Conservation (phyloP, 2,113 vertebrate genomes). For the Scomber japonicus region DNA sequence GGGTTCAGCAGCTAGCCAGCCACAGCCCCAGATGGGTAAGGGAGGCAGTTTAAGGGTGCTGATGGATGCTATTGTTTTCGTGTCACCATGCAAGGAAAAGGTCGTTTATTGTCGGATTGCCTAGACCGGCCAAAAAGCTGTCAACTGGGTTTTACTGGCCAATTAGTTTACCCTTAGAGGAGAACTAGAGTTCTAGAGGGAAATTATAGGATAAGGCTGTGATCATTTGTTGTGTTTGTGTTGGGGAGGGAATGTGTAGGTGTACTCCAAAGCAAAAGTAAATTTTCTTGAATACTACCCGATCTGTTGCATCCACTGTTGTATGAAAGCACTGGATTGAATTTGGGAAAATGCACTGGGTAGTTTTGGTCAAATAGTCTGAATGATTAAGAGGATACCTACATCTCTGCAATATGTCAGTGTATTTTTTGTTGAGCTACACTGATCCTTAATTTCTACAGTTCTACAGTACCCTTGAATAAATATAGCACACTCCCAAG, state of each 20-base stretch:
- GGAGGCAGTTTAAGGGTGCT: constrained; percentile 64
- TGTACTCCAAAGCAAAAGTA: constrained; percentile 35
- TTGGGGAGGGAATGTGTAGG: constrained; percentile 6
- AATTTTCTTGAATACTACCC: constrained; percentile 28
- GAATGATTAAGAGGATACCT: not conserved
- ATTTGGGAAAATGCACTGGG: not conserved
- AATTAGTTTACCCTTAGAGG: constrained; percentile 66
- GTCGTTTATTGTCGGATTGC: constrained; percentile 62
- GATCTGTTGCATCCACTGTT: not conserved
- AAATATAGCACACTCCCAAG: constrained; percentile 55
- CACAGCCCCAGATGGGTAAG: constrained; percentile 52
- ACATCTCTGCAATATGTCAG: not conserved
- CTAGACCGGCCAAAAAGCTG: constrained; percentile 56
- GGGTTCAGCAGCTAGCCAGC: constrained; percentile 51
- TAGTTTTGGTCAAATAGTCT: constrained; percentile 1
- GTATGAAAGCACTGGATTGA: not conserved
- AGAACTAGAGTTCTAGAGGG: constrained; percentile 28
- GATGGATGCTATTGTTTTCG: constrained; percentile 71
- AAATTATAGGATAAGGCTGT: constrained; percentile 31
- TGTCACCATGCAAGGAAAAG: constrained; percentile 52
- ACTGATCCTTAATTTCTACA: constrained; percentile 30
- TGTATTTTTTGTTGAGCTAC: constrained; percentile 18
- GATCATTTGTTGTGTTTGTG: constrained; percentile 46
- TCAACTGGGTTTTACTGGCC: constrained; percentile 62
- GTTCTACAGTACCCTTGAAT: constrained; percentile 33